Conservation (phyloP, 2,797 vertebrate genomes). For the Meda fulgida region DNA sequence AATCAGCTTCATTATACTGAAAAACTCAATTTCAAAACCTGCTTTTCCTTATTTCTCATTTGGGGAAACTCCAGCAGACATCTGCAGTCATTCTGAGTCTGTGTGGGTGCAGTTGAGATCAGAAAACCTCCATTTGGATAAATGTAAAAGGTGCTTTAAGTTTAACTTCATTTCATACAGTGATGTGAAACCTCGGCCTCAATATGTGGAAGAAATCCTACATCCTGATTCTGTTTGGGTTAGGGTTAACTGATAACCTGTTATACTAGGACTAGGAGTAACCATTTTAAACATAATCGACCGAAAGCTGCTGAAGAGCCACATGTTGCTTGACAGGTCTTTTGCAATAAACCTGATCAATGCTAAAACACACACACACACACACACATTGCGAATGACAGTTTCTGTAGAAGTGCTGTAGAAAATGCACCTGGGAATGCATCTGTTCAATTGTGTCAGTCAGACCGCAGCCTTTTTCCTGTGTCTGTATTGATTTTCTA, state of each 20-base stretch:
- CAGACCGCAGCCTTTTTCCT: background rate
- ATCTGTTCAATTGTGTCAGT: background rate
- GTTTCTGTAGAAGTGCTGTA: background rate
- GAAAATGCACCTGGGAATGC: background rate
- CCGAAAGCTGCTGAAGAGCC: background rate
- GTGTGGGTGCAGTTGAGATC: background rate
- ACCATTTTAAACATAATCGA: background rate
- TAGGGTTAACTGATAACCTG: no score
- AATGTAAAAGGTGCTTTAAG: background rate
- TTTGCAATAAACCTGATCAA: background rate
- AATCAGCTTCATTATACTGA: background rate
- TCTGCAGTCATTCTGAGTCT: background rate
- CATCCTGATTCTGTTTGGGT: slow-evolving; percentile 1
- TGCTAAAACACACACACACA: background rate
- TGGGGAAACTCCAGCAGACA: background rate
- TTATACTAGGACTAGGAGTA: background rate
- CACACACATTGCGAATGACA: background rate
- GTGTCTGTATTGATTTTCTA: background rate
- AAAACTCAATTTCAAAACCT: background rate
- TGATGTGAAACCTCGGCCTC: background rate
- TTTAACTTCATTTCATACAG: slow-evolving; percentile 17
- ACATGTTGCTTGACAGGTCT: background rate
- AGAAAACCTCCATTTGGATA: background rate
- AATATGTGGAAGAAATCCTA: background rate
- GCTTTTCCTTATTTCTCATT: background rate